These are phyloP conservation scores for Pectinophora gossypiella DNA, from an alignment of 1,140 invertebrate genomes.

Conservation along the genomic window DNA sequence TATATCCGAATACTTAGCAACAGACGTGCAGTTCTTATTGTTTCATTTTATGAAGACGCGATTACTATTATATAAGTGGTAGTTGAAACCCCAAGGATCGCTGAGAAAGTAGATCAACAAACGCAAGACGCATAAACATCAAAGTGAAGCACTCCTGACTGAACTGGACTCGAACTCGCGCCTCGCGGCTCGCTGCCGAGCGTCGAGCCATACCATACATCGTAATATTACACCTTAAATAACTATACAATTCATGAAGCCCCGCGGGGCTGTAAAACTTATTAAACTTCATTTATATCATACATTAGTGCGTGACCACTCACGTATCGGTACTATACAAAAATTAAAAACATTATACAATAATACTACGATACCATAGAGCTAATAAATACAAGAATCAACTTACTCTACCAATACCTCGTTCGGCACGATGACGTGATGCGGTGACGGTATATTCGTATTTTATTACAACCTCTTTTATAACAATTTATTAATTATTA, in stretches of 20 bases:
- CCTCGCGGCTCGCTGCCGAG: not conserved
- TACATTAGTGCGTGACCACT: conserved; percentile 49
- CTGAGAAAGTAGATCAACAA: conserved; percentile 8
- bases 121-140: conserved; percentile 10
- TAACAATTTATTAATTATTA: conserved; percentile 61
- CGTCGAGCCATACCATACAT: not conserved
- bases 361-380: conserved; percentile 68
- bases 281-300: conserved; percentile 57
- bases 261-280: conserved; percentile 50
- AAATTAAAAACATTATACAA: conserved; percentile 73
- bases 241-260: conserved; percentile 60
- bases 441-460: conserved; percentile 54
- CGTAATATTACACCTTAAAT: conserved; percentile 54
- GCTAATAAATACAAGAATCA: conserved; percentile 68
- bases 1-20: too few relatives aligned
- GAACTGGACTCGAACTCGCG: not conserved
- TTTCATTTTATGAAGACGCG: too few relatives aligned
- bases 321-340: conserved; percentile 67
- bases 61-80: too few relatives aligned
- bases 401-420: conserved; percentile 66
- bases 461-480: conserved; percentile 71
- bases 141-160: conserved; percentile 3
- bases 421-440: conserved; percentile 38
- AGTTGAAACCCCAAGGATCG: too few relatives aligned
- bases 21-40: too few relatives aligned